Conservation (phyloP, 2,888 invertebrate genomes). For the Aleiodes leptofemur region DNA sequence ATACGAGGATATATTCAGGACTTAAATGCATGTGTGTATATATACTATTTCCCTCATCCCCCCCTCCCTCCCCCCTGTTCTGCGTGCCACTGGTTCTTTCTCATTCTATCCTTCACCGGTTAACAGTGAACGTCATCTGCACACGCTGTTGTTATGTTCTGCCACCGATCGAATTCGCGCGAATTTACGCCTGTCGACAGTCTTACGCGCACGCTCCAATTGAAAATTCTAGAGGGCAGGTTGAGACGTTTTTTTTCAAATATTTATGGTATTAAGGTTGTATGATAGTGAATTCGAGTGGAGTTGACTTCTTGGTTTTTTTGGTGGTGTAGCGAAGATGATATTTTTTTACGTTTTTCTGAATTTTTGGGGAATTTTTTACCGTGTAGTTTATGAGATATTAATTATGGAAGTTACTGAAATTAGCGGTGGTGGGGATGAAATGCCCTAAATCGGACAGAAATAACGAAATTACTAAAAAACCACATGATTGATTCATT, state of each 20-base stretch:
- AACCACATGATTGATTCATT: too few relatives aligned
- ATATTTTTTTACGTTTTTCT: too few relatives aligned
- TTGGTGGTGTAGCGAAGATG: too few relatives aligned
- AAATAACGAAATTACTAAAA: too few relatives aligned
- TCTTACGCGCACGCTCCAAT: constrained; percentile 36
- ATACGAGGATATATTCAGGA: constrained; percentile 36
- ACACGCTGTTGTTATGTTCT: constrained; percentile 56
- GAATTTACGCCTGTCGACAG: constrained; percentile 42
- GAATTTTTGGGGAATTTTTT: too few relatives aligned
- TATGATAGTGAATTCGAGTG: too few relatives aligned
- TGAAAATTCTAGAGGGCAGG: neutral
- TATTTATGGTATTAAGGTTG: too few relatives aligned
- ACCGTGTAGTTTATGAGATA: too few relatives aligned
- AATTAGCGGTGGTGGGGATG: too few relatives aligned
- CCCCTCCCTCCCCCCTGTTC: neutral
- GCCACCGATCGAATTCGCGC: constrained; percentile 63
- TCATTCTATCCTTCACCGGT: constrained; percentile 12
- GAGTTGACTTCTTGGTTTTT: too few relatives aligned
- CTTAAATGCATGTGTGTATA: constrained; percentile 38
- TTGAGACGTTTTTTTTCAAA: neutral
- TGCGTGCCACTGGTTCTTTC: neutral
- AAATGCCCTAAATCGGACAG: too few relatives aligned
- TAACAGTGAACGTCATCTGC: constrained; percentile 53
- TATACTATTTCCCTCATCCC: constrained; percentile 23
- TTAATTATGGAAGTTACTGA: too few relatives aligned